A percentile compares a stretch with the other conserved stretches of the same genome.
Evolutionary conservation across 2,797 vertebrate species (phyloP).

Genomic region (Sphenodon punctatus): DNA sequence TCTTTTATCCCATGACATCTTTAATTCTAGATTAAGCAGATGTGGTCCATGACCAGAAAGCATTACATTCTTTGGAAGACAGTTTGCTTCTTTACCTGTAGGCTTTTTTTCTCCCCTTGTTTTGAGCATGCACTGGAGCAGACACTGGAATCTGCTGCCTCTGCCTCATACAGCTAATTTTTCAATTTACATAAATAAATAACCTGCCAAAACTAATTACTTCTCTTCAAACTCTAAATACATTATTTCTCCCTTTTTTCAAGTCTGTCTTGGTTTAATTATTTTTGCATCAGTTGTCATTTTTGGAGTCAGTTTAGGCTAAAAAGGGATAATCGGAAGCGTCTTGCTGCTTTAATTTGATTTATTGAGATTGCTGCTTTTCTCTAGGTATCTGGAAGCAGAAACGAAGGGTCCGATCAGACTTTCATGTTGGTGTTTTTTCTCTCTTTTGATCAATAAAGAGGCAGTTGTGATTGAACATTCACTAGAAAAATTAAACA

Average conservation of each 20-base stretch:
- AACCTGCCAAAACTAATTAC: constrained; percentile 80
- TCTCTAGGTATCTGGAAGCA: constrained; percentile 56
- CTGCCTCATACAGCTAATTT: constrained; percentile 68
- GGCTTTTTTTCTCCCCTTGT: constrained; percentile 32
- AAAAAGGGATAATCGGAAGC: constrained; percentile 71
- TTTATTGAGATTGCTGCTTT: constrained; percentile 73
- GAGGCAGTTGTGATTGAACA: background rate
- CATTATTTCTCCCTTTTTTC: constrained; percentile 68
- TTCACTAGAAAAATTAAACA: background rate
- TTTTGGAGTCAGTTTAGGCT: constrained; percentile 70
- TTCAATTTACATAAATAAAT: constrained; percentile 82
- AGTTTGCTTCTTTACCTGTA: constrained; percentile 31
- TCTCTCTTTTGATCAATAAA: constrained; percentile 26
- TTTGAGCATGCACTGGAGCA: constrained; percentile 44
- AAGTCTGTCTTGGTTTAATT: constrained; percentile 76
- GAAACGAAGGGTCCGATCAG: constrained; percentile 41
- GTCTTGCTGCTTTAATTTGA: constrained; percentile 74
- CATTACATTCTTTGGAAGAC: constrained; percentile 42
- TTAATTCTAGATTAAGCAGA: too few relatives aligned
- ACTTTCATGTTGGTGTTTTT: background rate
- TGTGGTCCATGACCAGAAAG: too few relatives aligned
- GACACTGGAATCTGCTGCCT: constrained; percentile 49
- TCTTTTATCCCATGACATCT: too few relatives aligned
- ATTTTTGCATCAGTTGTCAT: constrained; percentile 79
- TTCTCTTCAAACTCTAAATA: constrained; percentile 76